These are phyloP conservation scores for Onthophagus sagittarius DNA, from an alignment of 2,888 invertebrate genomes.

Conservation along the genomic window DNA sequence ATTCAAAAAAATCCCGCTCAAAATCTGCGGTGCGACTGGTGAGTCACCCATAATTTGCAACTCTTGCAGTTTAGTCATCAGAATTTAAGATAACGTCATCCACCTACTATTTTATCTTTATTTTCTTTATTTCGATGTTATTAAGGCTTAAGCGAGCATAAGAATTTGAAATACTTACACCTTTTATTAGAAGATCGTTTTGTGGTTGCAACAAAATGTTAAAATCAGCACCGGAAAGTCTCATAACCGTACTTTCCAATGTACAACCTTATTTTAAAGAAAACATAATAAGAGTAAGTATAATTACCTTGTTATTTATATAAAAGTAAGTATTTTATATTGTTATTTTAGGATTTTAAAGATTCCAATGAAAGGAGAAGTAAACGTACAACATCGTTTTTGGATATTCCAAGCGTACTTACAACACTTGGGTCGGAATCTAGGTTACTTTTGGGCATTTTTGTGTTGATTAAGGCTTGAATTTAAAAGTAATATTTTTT, in stretches of 20 bases:
- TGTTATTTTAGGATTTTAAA: background rate
- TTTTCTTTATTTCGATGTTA: too few species aligned
- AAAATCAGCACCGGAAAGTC: background rate
- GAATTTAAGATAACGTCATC: too few species aligned
- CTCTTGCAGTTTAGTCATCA: too few species aligned
- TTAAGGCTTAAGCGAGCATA: too few species aligned
- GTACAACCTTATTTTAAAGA: background rate
- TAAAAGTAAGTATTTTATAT: background rate
- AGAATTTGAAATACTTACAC: too few species aligned
- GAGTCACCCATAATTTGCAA: too few species aligned
- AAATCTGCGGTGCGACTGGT: too few species aligned
- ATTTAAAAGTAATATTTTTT: background rate
- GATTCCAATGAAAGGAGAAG: background rate
- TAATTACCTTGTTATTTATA: too few species aligned
- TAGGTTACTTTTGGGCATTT: background rate
- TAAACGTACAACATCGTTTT: background rate
- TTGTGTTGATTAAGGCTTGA: background rate
- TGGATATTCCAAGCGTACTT: background rate
- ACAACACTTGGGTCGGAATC: background rate
- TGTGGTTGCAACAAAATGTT: background rate
- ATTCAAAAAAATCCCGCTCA: too few species aligned
- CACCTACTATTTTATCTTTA: too few species aligned
- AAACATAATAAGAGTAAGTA: background rate
- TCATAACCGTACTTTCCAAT: background rate
- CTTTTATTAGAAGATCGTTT: too few species aligned